Evolutionary conservation across 2,113 vertebrate species (phyloP).

Genomic region (Blennius ocellaris): DNA sequence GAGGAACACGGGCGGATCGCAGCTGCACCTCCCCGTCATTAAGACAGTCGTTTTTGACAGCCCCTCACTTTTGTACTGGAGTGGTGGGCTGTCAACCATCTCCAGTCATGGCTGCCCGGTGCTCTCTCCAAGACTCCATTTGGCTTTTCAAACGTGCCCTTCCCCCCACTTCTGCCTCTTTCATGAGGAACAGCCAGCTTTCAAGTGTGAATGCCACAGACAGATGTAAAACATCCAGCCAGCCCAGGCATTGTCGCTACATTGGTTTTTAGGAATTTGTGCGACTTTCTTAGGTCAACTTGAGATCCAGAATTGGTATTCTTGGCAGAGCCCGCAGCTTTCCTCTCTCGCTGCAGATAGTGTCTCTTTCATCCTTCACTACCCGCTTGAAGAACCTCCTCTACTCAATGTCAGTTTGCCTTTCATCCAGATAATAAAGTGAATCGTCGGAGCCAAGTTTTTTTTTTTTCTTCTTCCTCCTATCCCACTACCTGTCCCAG

Average conservation of each 20-base stretch:
- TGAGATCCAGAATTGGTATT: constrained; percentile 48
- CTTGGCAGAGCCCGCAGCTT: constrained; percentile 28
- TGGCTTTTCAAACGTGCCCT: too few relatives aligned
- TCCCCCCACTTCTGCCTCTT: constrained; percentile 28
- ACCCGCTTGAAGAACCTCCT: constrained; percentile 36
- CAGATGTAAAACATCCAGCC: constrained; percentile 42
- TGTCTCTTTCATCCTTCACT: constrained; percentile 45
- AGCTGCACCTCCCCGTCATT: constrained; percentile 21
- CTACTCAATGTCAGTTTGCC: constrained; percentile 45
- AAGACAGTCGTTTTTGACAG: constrained; percentile 44
- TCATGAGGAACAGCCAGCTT: constrained; percentile 23
- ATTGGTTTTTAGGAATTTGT: constrained; percentile 32
- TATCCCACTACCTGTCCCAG: constrained; percentile 2
- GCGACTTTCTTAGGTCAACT: constrained; percentile 48
- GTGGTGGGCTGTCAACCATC: constrained; percentile 31
- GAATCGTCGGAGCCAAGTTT: constrained; percentile 30
- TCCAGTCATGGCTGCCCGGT: constrained; percentile 40
- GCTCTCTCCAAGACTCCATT: constrained; percentile 9
- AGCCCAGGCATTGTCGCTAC: constrained; percentile 23
- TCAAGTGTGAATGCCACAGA: constrained; percentile 40
- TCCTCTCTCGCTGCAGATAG: constrained; percentile 28
- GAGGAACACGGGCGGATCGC: constrained; percentile 10
- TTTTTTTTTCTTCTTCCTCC: background rate
- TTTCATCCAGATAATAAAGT: constrained; percentile 49
- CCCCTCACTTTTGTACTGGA: constrained; percentile 9